A percentile compares a stretch with the other conserved stretches of the same genome.
Conservation (phyloP, 2,888 invertebrate species). For the Trichacis sp. region DNA sequence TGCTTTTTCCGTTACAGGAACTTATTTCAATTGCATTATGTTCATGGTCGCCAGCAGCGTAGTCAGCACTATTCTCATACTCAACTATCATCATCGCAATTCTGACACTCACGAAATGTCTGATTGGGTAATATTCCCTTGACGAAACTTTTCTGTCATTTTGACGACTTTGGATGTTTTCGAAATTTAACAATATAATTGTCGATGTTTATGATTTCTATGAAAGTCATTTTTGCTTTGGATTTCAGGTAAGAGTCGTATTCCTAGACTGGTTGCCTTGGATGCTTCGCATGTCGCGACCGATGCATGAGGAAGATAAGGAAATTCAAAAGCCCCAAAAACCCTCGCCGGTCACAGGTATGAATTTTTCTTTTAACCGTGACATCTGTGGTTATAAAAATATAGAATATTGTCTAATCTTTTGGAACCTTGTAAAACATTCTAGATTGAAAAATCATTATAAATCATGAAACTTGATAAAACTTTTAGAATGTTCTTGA, state of each 20-base stretch:
- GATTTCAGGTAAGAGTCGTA: slow-evolving; percentile 84
- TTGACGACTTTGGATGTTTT: neutral
- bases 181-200: too few relatives aligned
- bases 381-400: too few relatives aligned
- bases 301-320: slow-evolving; percentile 70
- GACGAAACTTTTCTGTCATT: too few relatives aligned
- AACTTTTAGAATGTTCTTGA: too few relatives aligned
- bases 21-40: slow-evolving; percentile 99
- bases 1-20: slow-evolving; percentile 74
- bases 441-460: too few relatives aligned
- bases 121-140: slow-evolving; percentile 83
- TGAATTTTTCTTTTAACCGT: too few relatives aligned
- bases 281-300: slow-evolving; percentile 92
- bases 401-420: too few relatives aligned
- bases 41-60: slow-evolving; percentile 99
- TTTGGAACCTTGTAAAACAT: too few relatives aligned
- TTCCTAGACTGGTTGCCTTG: slow-evolving; percentile 98
- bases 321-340: slow-evolving; percentile 66
- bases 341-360: slow-evolving; percentile 67
- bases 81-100: slow-evolving; percentile 97
- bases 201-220: too few relatives aligned
- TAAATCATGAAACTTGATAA: too few relatives aligned
- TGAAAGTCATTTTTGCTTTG: too few relatives aligned
- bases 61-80: slow-evolving; percentile 96
- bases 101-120: slow-evolving; percentile 98